Conservation (phyloP, 2,888 invertebrate genomes). For the Mythimna vitellina region DNA sequence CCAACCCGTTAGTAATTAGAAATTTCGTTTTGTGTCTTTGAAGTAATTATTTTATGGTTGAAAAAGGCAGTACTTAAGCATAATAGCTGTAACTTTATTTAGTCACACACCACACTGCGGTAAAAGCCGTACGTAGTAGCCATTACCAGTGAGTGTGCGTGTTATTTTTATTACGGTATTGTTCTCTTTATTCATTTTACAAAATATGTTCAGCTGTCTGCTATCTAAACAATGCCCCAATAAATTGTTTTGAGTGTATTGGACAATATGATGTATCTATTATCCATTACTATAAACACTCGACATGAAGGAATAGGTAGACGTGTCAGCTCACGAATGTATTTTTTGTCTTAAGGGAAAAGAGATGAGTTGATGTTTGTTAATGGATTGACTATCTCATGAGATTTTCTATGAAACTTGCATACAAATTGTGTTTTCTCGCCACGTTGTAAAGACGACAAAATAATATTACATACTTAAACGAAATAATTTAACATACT, state of each 20-base stretch:
- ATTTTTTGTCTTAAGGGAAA: background rate
- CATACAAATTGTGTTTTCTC: background rate
- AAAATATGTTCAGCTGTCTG: background rate
- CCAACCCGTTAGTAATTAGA: background rate
- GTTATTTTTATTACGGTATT: background rate
- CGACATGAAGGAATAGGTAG: background rate
- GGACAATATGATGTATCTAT: background rate
- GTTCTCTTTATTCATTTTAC: background rate
- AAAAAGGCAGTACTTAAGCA: background rate
- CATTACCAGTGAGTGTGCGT: background rate
- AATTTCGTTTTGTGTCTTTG: constrained; percentile 1
- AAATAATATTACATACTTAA: constrained; percentile 4
- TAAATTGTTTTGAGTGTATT: background rate
- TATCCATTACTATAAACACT: background rate
- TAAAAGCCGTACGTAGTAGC: constrained; percentile 4
- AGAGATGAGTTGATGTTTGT: background rate
- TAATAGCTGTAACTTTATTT: constrained; percentile 10
- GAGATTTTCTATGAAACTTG: background rate
- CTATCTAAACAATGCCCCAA: background rate
- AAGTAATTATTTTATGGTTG: constrained; percentile 16
- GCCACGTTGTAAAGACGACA: background rate
- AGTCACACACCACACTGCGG: constrained; percentile 19
- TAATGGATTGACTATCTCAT: constrained; percentile 3
- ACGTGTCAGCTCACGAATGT: background rate
- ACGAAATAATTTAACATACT: background rate